phyloP scores from a whole-genome alignment of 2,888 invertebrate species.

The Agrotis exclamationis region DNA sequence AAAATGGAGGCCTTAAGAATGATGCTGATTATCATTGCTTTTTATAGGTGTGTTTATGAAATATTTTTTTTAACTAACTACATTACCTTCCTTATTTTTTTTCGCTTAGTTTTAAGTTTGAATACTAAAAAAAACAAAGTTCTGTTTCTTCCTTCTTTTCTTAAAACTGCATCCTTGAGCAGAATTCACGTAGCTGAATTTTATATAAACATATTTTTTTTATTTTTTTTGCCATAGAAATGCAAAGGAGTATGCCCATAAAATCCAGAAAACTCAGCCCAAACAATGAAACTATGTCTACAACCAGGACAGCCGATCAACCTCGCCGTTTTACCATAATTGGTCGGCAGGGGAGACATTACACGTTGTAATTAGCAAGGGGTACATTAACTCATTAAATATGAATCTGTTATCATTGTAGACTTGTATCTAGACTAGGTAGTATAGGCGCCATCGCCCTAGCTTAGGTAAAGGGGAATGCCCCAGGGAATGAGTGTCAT shows the following conservation, averaged over 20 bases:
- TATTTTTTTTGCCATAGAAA: too few species aligned
- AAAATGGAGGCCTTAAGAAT: too few species aligned
- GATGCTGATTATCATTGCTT: too few species aligned
- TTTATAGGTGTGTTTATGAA: too few species aligned
- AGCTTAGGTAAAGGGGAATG: conserved; percentile 22
- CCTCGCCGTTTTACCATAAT: conserved; percentile 30
- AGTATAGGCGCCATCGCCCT: conserved; percentile 45
- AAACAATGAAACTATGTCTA: conserved; percentile 10
- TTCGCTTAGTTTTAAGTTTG: too few species aligned
- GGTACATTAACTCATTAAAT: conserved; percentile 48
- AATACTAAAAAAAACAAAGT: too few species aligned
- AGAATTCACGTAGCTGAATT: too few species aligned
- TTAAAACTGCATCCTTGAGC: too few species aligned
- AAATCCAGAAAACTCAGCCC: conserved; percentile 1
- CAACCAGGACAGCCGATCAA: not conserved
- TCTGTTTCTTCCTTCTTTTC: too few species aligned
- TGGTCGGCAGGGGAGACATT: conserved; percentile 17
- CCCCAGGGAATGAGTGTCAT: conserved; percentile 32
- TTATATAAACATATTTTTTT: too few species aligned
- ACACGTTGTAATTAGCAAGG: conserved; percentile 12
- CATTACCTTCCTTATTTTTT: too few species aligned
- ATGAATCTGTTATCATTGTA: conserved; percentile 30
- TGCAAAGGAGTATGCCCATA: not conserved
- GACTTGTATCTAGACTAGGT: conserved; percentile 31
- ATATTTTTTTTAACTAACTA: too few species aligned